A percentile compares a stretch with the other conserved stretches of the same genome.
Evolutionary conservation across 2,888 invertebrate species (phyloP).

Genomic region (Pachymerium ferrugineum): DNA sequence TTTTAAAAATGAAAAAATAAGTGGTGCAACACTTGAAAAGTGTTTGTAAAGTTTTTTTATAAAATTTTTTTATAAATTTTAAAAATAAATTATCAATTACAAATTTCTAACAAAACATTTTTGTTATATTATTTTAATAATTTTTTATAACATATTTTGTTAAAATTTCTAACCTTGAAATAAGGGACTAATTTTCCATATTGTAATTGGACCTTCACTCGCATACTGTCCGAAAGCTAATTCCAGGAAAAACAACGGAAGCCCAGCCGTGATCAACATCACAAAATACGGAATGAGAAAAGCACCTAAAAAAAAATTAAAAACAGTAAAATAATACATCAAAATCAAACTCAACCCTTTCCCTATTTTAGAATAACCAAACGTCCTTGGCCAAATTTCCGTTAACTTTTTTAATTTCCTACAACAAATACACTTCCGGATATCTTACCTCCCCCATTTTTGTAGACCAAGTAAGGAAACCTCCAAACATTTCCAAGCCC

Average conservation of each 20-base stretch:
- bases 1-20: background rate
- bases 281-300: slow-evolving; percentile 51
- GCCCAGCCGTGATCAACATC: slow-evolving; percentile 49
- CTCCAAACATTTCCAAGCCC: slow-evolving; percentile 61
- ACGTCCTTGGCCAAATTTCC: background rate
- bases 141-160: background rate
- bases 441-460: slow-evolving; percentile 45
- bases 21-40: too few relatives aligned
- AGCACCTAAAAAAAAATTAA: slow-evolving; percentile 44
- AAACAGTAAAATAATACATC: background rate
- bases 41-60: too few relatives aligned
- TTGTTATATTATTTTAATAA: background rate
- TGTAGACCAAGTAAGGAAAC: slow-evolving; percentile 57
- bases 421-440: background rate
- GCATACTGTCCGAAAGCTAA: slow-evolving; percentile 52
- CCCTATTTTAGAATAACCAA: background rate
- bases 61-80: too few relatives aligned
- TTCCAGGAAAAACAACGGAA: slow-evolving; percentile 52
- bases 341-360: background rate
- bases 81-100: too few relatives aligned
- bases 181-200: slow-evolving; percentile 52
- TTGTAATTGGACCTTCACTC: slow-evolving; percentile 50
- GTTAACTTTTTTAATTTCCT: background rate
- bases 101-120: background rate
- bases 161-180: slow-evolving; percentile 50